These are phyloP conservation scores for Labia minor DNA, from an alignment of 2,888 invertebrate species.

Conservation along the genomic window DNA sequence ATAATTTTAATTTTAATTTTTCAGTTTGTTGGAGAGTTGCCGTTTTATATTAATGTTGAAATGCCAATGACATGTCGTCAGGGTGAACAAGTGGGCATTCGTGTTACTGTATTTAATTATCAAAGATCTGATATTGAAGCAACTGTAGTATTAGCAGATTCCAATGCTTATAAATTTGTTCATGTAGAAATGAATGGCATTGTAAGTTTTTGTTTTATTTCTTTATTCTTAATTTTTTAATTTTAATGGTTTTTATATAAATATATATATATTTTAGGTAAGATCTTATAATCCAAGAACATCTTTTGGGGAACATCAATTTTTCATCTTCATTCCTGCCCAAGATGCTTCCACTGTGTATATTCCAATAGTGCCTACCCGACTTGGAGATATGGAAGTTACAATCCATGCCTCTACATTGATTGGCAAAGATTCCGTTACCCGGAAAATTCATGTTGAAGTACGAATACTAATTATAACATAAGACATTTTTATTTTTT, in stretches of 20 bases:
- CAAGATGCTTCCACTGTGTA: slow-evolving; percentile 75
- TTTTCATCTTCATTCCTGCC: slow-evolving; percentile 73
- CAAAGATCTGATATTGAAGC: slow-evolving; percentile 75
- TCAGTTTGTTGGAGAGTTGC: slow-evolving; percentile 76
- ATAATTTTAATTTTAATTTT: neutral
- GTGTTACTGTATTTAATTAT: slow-evolving; percentile 90
- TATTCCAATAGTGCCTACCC: slow-evolving; percentile 77
- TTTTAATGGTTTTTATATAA: neutral
- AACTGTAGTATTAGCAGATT: slow-evolving; percentile 73
- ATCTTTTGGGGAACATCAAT: slow-evolving; percentile 87
- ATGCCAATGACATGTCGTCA: slow-evolving; percentile 73
- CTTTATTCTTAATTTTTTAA: neutral
- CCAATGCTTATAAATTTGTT: slow-evolving; percentile 79
- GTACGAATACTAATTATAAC: too few species aligned
- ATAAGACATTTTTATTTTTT: slow-evolving; percentile 24
- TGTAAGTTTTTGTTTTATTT: slow-evolving; percentile 36
- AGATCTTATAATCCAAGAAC: slow-evolving; percentile 83
- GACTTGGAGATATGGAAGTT: slow-evolving; percentile 59
- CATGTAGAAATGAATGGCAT: slow-evolving; percentile 83
- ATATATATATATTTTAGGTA: slow-evolving; percentile 34
- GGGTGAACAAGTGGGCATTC: slow-evolving; percentile 87
- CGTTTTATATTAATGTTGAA: slow-evolving; percentile 91
- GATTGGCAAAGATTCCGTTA: slow-evolving; percentile 59
- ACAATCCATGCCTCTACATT: slow-evolving; percentile 65
- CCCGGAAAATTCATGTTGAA: slow-evolving; percentile 56